Evolutionary conservation across 2,113 vertebrate species (phyloP).

Genomic region (Megaceryle maxima): DNA sequence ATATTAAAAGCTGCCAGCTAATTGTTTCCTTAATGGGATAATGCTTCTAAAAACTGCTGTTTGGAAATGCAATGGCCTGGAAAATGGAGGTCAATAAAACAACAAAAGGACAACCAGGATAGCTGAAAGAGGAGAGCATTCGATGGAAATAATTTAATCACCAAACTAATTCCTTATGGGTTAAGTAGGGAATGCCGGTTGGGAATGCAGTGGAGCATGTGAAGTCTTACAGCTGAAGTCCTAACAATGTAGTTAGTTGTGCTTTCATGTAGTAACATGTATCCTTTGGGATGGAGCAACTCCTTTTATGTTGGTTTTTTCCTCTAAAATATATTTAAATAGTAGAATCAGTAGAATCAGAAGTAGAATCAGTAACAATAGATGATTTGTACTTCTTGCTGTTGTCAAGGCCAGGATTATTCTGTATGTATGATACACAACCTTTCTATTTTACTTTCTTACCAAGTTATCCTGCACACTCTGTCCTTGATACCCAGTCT

Average conservation of each 20-base stretch:
- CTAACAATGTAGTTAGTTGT: background rate
- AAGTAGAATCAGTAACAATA: background rate
- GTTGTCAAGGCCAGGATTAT: background rate
- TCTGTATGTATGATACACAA: background rate
- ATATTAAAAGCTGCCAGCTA: constrained; percentile 1
- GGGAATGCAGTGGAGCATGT: background rate
- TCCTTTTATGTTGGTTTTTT: background rate
- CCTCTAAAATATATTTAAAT: background rate
- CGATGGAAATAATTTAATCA: constrained; percentile 49
- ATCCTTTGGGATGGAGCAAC: background rate
- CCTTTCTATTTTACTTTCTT: background rate
- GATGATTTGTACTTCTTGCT: background rate
- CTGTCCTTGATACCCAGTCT: background rate
- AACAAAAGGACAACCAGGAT: constrained; percentile 20
- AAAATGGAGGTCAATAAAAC: constrained; percentile 49
- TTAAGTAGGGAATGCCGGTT: background rate
- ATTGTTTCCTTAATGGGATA: constrained; percentile 12
- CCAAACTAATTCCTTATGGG: constrained; percentile 29
- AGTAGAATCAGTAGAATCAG: no score
- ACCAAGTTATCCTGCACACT: background rate
- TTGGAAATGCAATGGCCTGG: constrained; percentile 47
- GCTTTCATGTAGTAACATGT: background rate
- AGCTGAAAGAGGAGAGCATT: constrained; percentile 4
- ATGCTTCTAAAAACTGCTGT: background rate
- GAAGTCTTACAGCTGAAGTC: background rate